Percentiles rank a stretch among this genome's conserved stretches.
Conservation (phyloP, 2,888 invertebrate genomes). For the Melieria omissa region DNA sequence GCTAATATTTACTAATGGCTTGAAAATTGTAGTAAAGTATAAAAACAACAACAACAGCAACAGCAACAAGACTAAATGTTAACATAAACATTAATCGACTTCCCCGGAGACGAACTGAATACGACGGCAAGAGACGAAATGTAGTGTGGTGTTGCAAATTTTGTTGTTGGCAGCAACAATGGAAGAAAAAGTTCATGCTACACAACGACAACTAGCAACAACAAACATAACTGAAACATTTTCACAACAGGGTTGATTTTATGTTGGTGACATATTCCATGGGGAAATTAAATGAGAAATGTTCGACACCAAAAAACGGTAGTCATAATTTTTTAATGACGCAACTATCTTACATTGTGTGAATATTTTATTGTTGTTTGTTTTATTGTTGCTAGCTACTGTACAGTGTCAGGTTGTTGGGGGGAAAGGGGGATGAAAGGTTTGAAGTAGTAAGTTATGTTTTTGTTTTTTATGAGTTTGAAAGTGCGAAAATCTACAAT, state of each 20-base stretch:
- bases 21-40: neutral
- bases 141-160: neutral
- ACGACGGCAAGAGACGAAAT: neutral
- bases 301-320: neutral
- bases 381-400: too few relatives aligned
- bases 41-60: neutral
- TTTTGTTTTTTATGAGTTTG: too few relatives aligned
- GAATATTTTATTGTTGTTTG: too few relatives aligned
- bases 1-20: neutral
- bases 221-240: neutral
- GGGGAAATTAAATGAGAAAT: neutral
- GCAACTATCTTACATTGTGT: too few relatives aligned
- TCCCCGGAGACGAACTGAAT: neutral
- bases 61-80: neutral
- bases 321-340: constrained; percentile 2
- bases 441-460: too few relatives aligned
- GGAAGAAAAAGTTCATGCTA: neutral
- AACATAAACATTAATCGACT: too few relatives aligned
- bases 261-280: neutral
- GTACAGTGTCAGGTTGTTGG: too few relatives aligned
- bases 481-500: too few relatives aligned
- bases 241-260: neutral
- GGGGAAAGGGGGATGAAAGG: too few relatives aligned
- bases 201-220: neutral
- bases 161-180: neutral